phyloP scores from a whole-genome alignment of 2,797 vertebrate species.

The Falco novaeseelandiae region DNA sequence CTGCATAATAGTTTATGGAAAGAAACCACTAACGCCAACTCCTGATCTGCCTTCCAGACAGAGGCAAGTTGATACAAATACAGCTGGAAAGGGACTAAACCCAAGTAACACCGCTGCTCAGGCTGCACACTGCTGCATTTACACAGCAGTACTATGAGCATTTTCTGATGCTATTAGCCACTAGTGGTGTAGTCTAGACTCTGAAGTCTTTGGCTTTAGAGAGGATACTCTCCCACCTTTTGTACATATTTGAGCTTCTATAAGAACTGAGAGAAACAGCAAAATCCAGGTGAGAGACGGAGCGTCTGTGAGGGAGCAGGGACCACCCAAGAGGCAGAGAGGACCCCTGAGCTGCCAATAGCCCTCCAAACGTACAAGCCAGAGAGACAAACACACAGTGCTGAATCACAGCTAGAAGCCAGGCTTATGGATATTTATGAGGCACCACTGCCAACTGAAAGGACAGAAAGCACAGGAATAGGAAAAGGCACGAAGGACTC shows the following conservation, averaged over 20 bases:
- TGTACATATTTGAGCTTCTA: not conserved
- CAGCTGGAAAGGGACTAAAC: not conserved
- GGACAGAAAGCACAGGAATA: not conserved
- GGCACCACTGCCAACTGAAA: not conserved
- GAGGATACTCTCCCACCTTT: not conserved
- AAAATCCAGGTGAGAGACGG: not conserved
- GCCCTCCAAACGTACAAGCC: not conserved
- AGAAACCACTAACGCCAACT: not conserved
- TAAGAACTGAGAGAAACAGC: not conserved
- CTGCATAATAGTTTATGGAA: slow-evolving; percentile 56
- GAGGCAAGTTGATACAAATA: slow-evolving; percentile 6
- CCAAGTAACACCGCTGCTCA: not conserved
- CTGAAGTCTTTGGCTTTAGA: not conserved
- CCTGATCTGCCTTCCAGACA: slow-evolving; percentile 34
- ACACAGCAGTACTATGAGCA: not conserved
- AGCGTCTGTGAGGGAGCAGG: not conserved
- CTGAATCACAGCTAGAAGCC: not conserved
- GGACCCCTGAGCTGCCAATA: not conserved
- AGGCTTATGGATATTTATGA: not conserved
- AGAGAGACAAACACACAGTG: not conserved
- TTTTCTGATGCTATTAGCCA: not conserved
- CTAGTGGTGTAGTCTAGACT: not conserved
- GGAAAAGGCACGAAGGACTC: not conserved
- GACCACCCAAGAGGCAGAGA: not conserved
- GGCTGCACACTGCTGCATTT: not conserved